Conservation (phyloP, 2,888 invertebrate genomes). For the Agrochola litura region DNA sequence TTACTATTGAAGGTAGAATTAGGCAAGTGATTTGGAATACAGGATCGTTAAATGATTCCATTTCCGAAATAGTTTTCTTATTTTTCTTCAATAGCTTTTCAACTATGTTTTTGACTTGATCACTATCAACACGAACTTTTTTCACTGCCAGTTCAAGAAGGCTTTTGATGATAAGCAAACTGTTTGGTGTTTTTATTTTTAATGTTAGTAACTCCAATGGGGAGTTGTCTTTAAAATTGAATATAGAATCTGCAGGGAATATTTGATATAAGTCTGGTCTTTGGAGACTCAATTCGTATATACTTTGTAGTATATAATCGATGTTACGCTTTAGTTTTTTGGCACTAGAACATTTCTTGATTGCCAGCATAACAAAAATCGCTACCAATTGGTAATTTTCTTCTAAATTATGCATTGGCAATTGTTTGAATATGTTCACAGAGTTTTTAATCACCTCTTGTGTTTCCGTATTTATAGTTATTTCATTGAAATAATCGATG, state of each 20-base stretch:
- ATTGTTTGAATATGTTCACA: constrained; percentile 78
- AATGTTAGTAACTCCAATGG: constrained; percentile 81
- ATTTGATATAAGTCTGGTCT: constrained; percentile 85
- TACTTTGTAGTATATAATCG: constrained; percentile 79
- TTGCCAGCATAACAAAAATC: constrained; percentile 80
- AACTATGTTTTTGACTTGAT: constrained; percentile 83
- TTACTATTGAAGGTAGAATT: constrained; percentile 83
- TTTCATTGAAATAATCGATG: constrained; percentile 72
- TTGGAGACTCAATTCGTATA: constrained; percentile 83
- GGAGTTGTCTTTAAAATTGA: constrained; percentile 78
- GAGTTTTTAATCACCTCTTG: constrained; percentile 73
- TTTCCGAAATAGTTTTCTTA: constrained; percentile 70
- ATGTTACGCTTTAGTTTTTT: constrained; percentile 80
- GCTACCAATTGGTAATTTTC: constrained; percentile 84
- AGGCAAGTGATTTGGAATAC: constrained; percentile 85
- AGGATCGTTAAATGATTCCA: constrained; percentile 81
- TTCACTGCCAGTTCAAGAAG: constrained; percentile 84
- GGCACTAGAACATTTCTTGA: constrained; percentile 80
- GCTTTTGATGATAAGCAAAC: constrained; percentile 77
- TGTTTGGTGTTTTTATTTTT: constrained; percentile 81
- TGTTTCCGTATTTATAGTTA: constrained; percentile 67
- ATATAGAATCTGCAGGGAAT: constrained; percentile 81
- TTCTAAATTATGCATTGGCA: constrained; percentile 82
- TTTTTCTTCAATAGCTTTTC: constrained; percentile 78
- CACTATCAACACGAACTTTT: constrained; percentile 81